phyloP scores from a whole-genome alignment of 2,113 vertebrate species.

The Dipodomys ordii region DNA sequence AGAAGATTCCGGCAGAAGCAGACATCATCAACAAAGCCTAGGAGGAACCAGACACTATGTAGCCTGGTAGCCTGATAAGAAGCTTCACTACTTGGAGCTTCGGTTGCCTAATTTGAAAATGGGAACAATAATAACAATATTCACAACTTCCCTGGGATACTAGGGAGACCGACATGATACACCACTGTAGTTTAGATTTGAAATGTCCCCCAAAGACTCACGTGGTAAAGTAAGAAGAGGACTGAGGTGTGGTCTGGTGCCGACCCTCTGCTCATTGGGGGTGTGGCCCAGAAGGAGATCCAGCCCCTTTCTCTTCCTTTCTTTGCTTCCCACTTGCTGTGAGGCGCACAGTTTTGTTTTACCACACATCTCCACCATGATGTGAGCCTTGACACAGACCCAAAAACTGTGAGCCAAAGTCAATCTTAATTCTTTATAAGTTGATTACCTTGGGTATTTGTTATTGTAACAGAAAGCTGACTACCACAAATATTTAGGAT shows the following conservation, averaged over 20 bases:
- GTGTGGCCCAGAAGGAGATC: too few relatives aligned
- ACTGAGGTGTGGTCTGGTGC: not conserved
- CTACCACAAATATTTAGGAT: not conserved
- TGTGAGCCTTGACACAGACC: not conserved
- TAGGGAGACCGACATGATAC: not conserved
- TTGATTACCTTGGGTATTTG: not conserved
- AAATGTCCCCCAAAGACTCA: not conserved
- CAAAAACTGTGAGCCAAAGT: not conserved
- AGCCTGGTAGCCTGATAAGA: not conserved
- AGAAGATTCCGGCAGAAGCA: not conserved
- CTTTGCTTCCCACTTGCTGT: not conserved
- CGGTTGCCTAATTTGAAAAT: not conserved
- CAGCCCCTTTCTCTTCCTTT: not conserved
- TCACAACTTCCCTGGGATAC: not conserved
- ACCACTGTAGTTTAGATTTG: not conserved
- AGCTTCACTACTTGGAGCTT: not conserved
- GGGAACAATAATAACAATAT: not conserved
- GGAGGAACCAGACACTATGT: accelerated
- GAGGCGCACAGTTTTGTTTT: not conserved
- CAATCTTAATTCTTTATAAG: not conserved
- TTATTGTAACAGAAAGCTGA: not conserved
- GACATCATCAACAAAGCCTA: not conserved
- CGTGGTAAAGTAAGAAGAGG: not conserved
- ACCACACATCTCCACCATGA: not conserved
- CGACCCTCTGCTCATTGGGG: not conserved